These are phyloP conservation scores for Potorous gilbertii DNA, from an alignment of 2,797 vertebrate genomes.

Conservation along the genomic window DNA sequence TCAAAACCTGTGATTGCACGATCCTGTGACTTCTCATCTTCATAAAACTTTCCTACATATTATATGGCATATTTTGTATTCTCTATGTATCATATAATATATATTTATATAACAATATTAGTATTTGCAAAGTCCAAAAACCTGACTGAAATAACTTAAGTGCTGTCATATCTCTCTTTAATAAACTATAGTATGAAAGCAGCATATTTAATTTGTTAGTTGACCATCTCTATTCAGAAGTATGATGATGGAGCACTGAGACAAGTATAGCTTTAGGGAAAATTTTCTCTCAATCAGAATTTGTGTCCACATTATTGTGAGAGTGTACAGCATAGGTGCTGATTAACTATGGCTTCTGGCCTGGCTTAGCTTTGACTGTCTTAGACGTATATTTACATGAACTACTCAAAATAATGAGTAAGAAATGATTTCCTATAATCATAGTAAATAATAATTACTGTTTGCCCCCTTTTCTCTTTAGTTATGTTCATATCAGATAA, in stretches of 20 bases:
- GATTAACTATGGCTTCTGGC: conserved; percentile 33
- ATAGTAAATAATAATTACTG: conserved; percentile 29
- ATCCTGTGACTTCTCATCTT: not conserved
- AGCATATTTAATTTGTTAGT: conserved; percentile 28
- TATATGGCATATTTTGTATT: not conserved
- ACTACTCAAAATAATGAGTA: conserved; percentile 38
- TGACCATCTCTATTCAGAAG: conserved; percentile 40
- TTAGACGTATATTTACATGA: conserved; percentile 11
- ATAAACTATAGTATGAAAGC: not conserved
- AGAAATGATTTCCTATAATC: conserved; percentile 12
- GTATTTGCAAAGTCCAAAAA: conserved; percentile 37
- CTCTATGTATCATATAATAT: not conserved
- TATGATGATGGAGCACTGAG: conserved; percentile 39
- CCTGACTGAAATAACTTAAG: not conserved
- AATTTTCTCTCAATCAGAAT: not conserved
- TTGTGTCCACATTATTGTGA: not conserved
- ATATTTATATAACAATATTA: conserved; percentile 17
- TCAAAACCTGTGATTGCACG: not conserved
- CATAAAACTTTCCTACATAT: not conserved
- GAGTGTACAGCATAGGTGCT: conserved; percentile 19
- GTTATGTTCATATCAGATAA: conserved; percentile 94
- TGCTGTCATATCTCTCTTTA: conserved; percentile 13
- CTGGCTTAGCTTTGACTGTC: not conserved
- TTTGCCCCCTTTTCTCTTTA: conserved; percentile 67
- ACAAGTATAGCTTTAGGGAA: not conserved